Percentiles rank a stretch among this genome's conserved stretches.
Conservation (phyloP, 2,113 vertebrate genomes). For the Hyaena hyaena region DNA sequence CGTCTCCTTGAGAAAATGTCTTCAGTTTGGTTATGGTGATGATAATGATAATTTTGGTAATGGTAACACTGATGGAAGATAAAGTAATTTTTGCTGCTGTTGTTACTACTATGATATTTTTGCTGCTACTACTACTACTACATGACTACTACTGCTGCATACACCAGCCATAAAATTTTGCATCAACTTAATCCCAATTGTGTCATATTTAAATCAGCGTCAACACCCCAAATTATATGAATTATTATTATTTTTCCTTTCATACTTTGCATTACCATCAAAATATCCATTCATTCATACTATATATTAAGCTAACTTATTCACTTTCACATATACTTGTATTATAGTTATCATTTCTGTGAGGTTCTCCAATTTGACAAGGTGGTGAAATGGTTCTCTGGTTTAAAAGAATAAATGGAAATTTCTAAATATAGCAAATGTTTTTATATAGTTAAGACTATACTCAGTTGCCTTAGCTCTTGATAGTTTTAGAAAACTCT, state of each 20-base stretch:
- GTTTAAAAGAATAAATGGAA: background rate
- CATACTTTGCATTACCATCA: background rate
- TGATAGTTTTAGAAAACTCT: background rate
- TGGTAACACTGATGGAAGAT: background rate
- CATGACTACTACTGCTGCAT: too few species aligned
- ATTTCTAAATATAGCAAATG: background rate
- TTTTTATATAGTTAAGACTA: background rate
- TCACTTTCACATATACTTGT: background rate
- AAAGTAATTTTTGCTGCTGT: background rate
- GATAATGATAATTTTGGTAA: background rate
- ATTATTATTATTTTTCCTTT: background rate
- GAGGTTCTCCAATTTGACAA: background rate
- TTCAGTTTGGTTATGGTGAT: background rate
- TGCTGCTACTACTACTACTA: background rate
- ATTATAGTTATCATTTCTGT: background rate
- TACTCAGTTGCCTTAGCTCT: fast-evolving
- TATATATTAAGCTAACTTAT: background rate
- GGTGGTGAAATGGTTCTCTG: background rate
- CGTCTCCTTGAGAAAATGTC: background rate
- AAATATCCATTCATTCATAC: background rate
- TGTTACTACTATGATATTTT: background rate
- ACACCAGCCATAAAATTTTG: background rate
- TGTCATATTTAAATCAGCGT: background rate
- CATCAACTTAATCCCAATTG: background rate
- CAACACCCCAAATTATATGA: background rate